These are phyloP conservation scores for Sylvietta virens DNA, from an alignment of 2,113 vertebrate species.

Conservation along the genomic window DNA sequence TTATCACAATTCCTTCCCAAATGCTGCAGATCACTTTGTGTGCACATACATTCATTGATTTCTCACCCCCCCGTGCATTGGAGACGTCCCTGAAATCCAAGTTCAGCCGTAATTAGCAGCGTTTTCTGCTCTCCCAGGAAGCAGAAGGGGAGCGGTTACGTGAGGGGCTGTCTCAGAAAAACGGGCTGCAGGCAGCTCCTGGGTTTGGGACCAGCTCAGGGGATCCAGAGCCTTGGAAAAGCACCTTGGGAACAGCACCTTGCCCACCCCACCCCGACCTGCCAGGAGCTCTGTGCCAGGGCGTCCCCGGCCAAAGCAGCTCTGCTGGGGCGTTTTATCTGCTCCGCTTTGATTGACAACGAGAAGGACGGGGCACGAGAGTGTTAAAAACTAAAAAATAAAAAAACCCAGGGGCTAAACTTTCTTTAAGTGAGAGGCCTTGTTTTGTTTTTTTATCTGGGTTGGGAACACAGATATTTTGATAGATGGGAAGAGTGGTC, in stretches of 20 bases:
- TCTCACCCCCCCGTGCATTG: background rate
- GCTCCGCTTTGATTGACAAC: background rate
- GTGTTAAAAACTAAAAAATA: background rate
- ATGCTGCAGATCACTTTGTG: background rate
- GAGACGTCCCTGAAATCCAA: background rate
- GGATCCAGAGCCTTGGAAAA: background rate
- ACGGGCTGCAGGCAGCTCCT: background rate
- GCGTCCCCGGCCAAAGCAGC: background rate
- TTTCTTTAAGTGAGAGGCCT: background rate
- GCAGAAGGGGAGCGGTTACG: background rate
- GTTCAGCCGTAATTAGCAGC: background rate
- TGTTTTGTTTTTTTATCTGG: background rate
- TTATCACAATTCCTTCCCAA: background rate
- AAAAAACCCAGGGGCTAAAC: background rate
- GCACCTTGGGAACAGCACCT: background rate
- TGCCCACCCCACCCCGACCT: accelerated
- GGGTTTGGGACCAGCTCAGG: background rate
- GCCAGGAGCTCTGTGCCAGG: accelerated
- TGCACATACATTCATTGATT: background rate
- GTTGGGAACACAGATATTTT: constrained; percentile 44
- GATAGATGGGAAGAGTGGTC: constrained; percentile 54
- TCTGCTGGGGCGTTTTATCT: background rate
- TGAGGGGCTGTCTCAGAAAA: background rate
- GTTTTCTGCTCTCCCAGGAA: background rate
- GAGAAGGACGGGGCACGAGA: background rate